Base-by-base conservation (phyloP, 2,888 invertebrate species). In the Drosophila monieri region DNA sequence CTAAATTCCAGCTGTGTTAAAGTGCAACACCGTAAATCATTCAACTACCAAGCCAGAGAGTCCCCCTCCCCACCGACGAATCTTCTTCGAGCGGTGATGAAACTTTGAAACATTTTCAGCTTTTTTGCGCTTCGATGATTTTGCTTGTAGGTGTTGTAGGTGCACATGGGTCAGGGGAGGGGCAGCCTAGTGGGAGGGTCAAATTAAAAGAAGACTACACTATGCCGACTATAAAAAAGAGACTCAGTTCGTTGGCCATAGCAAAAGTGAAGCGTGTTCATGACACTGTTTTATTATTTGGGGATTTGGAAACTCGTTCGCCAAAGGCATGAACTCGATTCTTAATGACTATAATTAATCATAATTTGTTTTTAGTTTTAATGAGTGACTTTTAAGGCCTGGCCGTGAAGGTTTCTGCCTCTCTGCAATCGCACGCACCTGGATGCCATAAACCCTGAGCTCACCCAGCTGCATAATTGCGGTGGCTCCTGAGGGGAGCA, bases 101-200 rank as follows among this genome's bases (percentile, higher is more conserved):
- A 90, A 90, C 80, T 77, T 57, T 73, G 57, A 73, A 54, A 53
- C 79, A 78, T 76, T 89, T 90, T 90, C 78, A 81, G 76, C 80
- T 80, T 80, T 84, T 89, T 90, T 81, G 86, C 88, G 89, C 88
- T 88, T 87, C 80, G 89, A 59, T 89, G 89, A 74, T 47, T 73
- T 35, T 32, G 61, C 71, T 80, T 76, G 81, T 76, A 70, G 87
- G 69, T 86, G 87, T 87, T 76, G n/a, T n/a, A n/a, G n/a, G n/a
- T n/a, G 75, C 64, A 58, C 37, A 37, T 41, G 27, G 10, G 27
- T 18, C 30, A 47, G 41, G 2, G 27, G 23, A 25, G 12, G 43
- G 58, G 54, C 30, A 43, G 53, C 12, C 41, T 44, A 61, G 62
- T 64, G 54, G 65, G 71, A 58, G 52, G 74, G 62, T 66, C 69